phyloP scores from a whole-genome alignment of 2,797 vertebrate genomes.

The Fundulus diaphanus region DNA sequence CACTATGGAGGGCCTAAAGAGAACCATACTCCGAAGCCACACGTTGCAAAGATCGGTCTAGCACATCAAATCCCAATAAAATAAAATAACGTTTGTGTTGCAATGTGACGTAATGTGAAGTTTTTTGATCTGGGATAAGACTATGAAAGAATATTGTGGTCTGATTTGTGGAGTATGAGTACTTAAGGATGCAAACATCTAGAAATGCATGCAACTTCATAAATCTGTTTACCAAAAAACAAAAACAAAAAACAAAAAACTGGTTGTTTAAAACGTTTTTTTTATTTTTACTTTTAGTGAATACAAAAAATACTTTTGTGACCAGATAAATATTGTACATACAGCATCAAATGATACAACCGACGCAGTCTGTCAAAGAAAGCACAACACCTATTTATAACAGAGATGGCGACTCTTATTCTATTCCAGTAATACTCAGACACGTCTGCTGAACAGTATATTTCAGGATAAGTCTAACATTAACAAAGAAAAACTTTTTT shows the following conservation, averaged over 20 bases:
- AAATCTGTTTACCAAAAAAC: background rate
- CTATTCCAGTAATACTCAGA: constrained; percentile 70
- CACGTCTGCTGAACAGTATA: constrained; percentile 78
- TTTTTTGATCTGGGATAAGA: background rate
- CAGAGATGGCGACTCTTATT: constrained; percentile 70
- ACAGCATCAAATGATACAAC: constrained; percentile 79
- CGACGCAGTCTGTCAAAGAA: constrained; percentile 78
- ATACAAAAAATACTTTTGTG: constrained; percentile 90
- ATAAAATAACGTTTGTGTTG: background rate
- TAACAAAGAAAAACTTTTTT: constrained; percentile 71
- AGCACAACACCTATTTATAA: constrained; percentile 81
- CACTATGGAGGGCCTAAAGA: too few species aligned
- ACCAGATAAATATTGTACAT: constrained; percentile 86
- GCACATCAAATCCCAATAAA: background rate
- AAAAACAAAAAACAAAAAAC: constrained; percentile 13
- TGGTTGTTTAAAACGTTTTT: constrained; percentile 78
- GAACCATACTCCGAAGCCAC: too few species aligned
- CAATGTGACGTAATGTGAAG: background rate
- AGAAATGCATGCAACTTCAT: background rate
- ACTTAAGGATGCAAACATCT: background rate
- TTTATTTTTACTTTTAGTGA: constrained; percentile 74
- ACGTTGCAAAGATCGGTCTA: too few species aligned
- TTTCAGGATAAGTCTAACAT: constrained; percentile 71
- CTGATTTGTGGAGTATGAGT: too few species aligned
- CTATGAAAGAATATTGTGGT: background rate